These are phyloP conservation scores for Phocoena phocoena DNA, from an alignment of 2,113 vertebrate species.

Conservation along the genomic window DNA sequence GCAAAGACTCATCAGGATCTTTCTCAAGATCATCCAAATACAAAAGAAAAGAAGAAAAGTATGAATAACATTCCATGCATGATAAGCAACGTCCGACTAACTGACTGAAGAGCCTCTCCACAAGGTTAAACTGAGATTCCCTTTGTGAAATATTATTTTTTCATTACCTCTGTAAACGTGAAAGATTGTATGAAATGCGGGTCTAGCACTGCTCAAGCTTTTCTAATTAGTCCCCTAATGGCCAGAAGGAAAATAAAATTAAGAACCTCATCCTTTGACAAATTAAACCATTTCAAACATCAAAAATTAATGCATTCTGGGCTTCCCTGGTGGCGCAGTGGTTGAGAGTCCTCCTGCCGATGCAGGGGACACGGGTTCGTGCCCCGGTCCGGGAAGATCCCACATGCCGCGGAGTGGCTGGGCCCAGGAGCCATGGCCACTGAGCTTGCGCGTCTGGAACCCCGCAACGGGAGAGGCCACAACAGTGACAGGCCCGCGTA, in stretches of 20 bases:
- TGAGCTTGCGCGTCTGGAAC: too few species aligned
- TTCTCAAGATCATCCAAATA: background rate
- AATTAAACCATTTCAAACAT: constrained; percentile 52
- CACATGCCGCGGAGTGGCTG: too few species aligned
- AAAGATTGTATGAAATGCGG: constrained; percentile 30
- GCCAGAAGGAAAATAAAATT: constrained; percentile 63
- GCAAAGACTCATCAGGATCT: background rate
- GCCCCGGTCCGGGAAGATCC: too few species aligned
- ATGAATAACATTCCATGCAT: background rate
- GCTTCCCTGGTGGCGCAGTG: too few species aligned
- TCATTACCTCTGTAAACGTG: constrained; percentile 57
- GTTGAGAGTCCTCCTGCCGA: too few species aligned
- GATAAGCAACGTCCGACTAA: background rate
- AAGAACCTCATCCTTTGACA: constrained; percentile 53
- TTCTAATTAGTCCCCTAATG: constrained; percentile 60
- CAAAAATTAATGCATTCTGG: constrained; percentile 49
- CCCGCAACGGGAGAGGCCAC: too few species aligned
- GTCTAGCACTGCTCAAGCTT: background rate
- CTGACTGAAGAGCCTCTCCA: background rate
- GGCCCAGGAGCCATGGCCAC: too few species aligned
- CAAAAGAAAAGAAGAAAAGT: background rate
- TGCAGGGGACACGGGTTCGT: too few species aligned
- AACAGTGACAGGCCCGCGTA: too few species aligned
- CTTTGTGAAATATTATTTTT: constrained; percentile 58
- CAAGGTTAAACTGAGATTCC: constrained; percentile 38